Base-by-base conservation (phyloP, 1,140 invertebrate genomes). In the Sycophila sp. region DNA sequence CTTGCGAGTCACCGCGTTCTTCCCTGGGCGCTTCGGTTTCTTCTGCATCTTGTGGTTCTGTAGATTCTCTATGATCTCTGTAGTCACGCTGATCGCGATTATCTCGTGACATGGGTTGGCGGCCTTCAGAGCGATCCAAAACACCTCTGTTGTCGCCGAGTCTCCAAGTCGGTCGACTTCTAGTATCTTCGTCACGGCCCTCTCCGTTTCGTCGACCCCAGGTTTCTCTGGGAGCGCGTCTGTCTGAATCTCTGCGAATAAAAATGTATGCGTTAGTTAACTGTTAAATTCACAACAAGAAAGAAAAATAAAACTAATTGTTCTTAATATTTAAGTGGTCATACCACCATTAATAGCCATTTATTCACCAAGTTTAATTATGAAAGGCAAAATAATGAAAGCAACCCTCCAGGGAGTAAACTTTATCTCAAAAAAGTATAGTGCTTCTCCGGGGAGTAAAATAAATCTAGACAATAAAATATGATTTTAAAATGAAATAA, bases 191-290 rank as follows among this genome's bases (percentile, higher is more conserved):
- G 7, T 68, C 51, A n/a, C 56, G 55, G 36, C 49, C 40, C 15
- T 56, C 58, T 22, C 82, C 84, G 71, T 85, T 86, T 17, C 83
- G 82, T 49, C 75, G 77, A 5, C 67, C 73, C 81, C 82, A 84
- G 47, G 59, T 70, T 45, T 78, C 73, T 49, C 32, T 74, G 19
- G 69, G 69, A 26, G 67, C 47, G 10, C 78, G 78, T 67, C 76
- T 80, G 3, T 82, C 78, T 22, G 42, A 28, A 36, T 84, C 79
- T 45, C 82, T 84, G 34, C n/a, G n/a, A n/a, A n/a, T 11, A 75
- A 71, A 8, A 15, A 40, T 7, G n/a, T n/a, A n/a, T 7, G 36
- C 2, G 3, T 38, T 38, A 38, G 11, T 38, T 38, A 7, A 7
- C 3, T 38, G 11, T 38, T 38, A 38, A 38, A 2, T 13, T 10